Evolutionary conservation across 2,797 vertebrate species (phyloP).

Genomic region (Crocidura indochinensis): DNA sequence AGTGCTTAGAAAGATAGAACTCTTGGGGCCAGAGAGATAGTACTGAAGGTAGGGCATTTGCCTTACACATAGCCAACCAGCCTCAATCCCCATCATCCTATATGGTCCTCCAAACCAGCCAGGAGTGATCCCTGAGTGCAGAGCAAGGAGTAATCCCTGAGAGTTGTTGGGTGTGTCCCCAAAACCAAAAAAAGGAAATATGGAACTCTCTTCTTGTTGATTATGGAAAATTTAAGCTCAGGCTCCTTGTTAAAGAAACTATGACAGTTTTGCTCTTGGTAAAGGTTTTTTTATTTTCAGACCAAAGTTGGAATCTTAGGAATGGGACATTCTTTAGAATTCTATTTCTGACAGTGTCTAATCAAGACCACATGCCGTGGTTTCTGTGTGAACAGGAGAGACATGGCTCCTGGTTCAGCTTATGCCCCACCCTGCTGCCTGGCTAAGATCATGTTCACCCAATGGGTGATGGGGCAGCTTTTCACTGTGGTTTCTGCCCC

Average conservation of each 20-base stretch:
- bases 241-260: conserved; percentile 76
- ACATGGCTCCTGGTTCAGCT: too few relatives aligned
- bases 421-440: too few relatives aligned
- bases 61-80: not conserved
- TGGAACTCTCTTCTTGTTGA: not conserved
- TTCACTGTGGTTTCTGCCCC: too few relatives aligned
- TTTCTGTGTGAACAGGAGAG: not conserved
- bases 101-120: too few relatives aligned
- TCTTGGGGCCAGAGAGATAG: too few relatives aligned
- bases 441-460: too few relatives aligned
- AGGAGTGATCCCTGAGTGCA: too few relatives aligned
- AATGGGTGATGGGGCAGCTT: too few relatives aligned
- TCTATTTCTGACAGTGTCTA: not conserved
- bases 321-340: conserved; percentile 45
- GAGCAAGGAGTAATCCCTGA: too few relatives aligned
- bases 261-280: conserved; percentile 78
- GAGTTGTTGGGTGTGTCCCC: too few relatives aligned
- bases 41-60: not conserved
- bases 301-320: conserved; percentile 10
- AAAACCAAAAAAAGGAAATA: not conserved
- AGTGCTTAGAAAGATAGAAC: not conserved
- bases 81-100: too few relatives aligned
- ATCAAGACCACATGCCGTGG: not conserved
- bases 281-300: conserved; percentile 72
- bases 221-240: conserved; percentile 59